Base-by-base conservation (phyloP, 2,797 vertebrate species). In the Macropus fuliginosus region DNA sequence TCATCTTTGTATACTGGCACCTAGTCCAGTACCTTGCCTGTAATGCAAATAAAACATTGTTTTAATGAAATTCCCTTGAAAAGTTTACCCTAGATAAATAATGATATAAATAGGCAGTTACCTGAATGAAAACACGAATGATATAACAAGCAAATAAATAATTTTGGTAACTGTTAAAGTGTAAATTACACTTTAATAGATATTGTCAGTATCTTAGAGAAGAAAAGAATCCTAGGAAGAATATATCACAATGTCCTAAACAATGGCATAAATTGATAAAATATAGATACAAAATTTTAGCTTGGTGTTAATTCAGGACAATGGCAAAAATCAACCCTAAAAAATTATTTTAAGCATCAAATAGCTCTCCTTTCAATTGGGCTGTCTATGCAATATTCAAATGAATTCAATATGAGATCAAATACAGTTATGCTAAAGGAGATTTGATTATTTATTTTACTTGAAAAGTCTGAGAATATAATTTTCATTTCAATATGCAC, bases 401-500 rank as follows among this genome's bases (percentile, higher is more conserved):
- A 91, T 91, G 89, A 90, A 93, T 55, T 55, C 56, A 46, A 81
- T 91, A n/a, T 92, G 3, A 87, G 21, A 93, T 56, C 21, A 54
- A 90, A 90, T 54, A 52, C 54, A 90, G 27, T 54, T 31, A 29
- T 90, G 52, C 46, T 27, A 90, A 54, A 90, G 27, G 0, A 90
- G 10, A 90, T 54, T 54, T 93, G 29, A 55, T 59, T 6, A 54
- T 66, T 24, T 92, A 89, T 16, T 91, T 57, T 94, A 2, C n/a
- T 5, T 93, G 54, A 90, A 1, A 5, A 93, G 46, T 92, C 66
- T 92, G 92, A 3, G 8, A 59, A 29, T 1, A 14, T 5, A 94
- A 89, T 95, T 54, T 90, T 74, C 66, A 90, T 54, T 21, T 31
- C 28, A 94, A 31, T 55, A 2, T 66, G 89, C 59, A n/a, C 1